phyloP scores from a whole-genome alignment of 1,140 invertebrate genomes.

The Conus betulinus region DNA sequence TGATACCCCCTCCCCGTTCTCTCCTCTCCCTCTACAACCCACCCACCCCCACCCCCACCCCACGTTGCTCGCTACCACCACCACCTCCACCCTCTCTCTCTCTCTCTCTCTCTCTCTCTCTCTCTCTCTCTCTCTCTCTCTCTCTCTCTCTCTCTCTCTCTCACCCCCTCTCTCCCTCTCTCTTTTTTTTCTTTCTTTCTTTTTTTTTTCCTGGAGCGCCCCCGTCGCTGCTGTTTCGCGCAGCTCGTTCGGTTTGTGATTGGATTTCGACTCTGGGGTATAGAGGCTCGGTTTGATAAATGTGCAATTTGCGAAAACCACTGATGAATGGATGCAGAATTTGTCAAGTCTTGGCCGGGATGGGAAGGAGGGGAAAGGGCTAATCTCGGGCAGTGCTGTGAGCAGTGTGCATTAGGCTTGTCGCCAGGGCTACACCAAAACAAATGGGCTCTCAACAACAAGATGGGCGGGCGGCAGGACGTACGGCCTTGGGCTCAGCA shows the following conservation, averaged over 20 bases:
- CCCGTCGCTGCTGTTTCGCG: not conserved
- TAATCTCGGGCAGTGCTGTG: conserved; percentile 16
- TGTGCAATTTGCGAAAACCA: conserved; percentile 40
- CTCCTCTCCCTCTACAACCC: not conserved
- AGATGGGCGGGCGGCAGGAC: too few relatives aligned
- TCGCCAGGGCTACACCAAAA: too few relatives aligned
- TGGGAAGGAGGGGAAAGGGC: conserved; percentile 21
- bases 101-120: not conserved
- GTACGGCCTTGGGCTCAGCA: too few relatives aligned
- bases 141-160: not conserved
- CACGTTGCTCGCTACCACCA: too few relatives aligned
- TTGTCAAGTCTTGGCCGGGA: conserved; percentile 25
- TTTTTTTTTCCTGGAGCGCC: not conserved
- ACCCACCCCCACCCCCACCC: too few relatives aligned
- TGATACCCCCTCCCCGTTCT: not conserved
- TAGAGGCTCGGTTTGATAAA: conserved; percentile 29
- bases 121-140: not conserved
- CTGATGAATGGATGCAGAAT: conserved; percentile 39
- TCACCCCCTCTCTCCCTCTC: not conserved
- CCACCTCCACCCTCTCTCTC: not conserved
- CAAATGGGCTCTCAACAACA: too few relatives aligned
- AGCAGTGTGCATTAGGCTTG: too few relatives aligned
- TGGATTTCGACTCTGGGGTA: conserved; percentile 25
- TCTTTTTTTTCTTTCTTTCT: not conserved
- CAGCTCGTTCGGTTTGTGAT: conserved; percentile 8